These are phyloP conservation scores for Enteromius argenteus DNA, from an alignment of 2,797 vertebrate genomes.

Conservation along the genomic window DNA sequence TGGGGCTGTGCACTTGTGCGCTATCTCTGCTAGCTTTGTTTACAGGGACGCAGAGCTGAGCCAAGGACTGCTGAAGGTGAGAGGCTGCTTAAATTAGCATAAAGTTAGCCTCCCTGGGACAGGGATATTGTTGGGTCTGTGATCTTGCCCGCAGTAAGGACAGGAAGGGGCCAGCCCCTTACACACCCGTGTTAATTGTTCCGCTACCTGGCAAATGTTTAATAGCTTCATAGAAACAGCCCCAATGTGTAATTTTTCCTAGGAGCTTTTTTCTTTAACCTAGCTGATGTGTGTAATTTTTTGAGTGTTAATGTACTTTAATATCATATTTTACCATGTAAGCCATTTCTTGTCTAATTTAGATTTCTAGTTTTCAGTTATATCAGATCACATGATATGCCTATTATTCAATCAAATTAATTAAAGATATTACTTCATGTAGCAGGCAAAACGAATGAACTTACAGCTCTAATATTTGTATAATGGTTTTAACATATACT, in stretches of 20 bases:
- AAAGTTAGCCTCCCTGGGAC: constrained; percentile 83
- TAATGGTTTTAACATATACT: background rate
- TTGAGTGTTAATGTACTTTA: background rate
- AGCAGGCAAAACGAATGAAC: background rate
- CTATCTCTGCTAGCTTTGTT: constrained; percentile 74
- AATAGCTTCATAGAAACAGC: constrained; percentile 75
- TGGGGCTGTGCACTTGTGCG: constrained; percentile 27
- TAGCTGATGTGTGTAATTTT: background rate
- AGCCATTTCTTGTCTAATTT: background rate
- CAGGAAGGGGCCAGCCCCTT: constrained; percentile 85
- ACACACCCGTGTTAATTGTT: constrained; percentile 86
- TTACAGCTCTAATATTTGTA: background rate
- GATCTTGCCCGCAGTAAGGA: constrained; percentile 92
- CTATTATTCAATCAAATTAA: background rate
- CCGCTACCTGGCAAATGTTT: constrained; percentile 83
- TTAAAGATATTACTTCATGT: background rate
- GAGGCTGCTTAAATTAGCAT: constrained; percentile 88
- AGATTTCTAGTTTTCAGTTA: background rate
- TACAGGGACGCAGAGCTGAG: constrained; percentile 83
- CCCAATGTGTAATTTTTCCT: constrained; percentile 67
- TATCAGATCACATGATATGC: background rate
- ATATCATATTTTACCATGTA: background rate
- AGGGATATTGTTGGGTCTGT: constrained; percentile 78
- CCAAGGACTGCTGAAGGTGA: constrained; percentile 94
- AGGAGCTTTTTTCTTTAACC: background rate